Evolutionary conservation across 1,140 invertebrate genomes (phyloP), one percentile per base, ranked within the genome.

Genomic region (Cyphomyrmex costatus): DNA sequence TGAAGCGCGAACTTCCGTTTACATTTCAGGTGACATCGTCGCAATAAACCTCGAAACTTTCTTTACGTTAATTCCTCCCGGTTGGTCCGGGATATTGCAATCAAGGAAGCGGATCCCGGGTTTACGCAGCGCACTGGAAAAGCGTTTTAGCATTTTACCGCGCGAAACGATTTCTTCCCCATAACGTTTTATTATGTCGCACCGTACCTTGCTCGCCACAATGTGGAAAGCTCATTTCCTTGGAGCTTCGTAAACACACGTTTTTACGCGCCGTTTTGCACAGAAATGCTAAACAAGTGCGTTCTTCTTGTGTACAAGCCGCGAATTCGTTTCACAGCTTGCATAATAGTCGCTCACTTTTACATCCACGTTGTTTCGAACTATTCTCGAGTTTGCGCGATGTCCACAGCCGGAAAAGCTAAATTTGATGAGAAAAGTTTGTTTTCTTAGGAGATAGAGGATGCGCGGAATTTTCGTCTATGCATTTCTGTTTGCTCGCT

Each of bases 341-440:
- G 65, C 30, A 53, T 58, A 61, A 78, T 70, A 24, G 49, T 24
- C 30, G 42, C 63, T 51, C 16, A 21, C 46, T 21, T 36, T 27
- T 51, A 27, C 16, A 5, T 66, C 14, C 49, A 19, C 24, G 42
- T 51, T 66, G 19, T 16, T 36, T 19, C 42, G 30, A 14, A 46
- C 16, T 53, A 42, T 36, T 70, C 49, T 68, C 30, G n/a, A 80
- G 63, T 80, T 80, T 53, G 46, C 77, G 6, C 30, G n/a, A 14
- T 53, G 63, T 36, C 63, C 46, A 21, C 46, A 68, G n/a, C 10
- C 16, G 77, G 14, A 49, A 80, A 80, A 70, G 63, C 63, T 68
- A 80, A 80, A 80, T 80, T 68, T 68, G 21, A 80, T 79, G 61
- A 46, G 63, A 79, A 79, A 79, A 68, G 77, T 79, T 79, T 68